These are phyloP conservation scores for Echiichthys vipera DNA, from an alignment of 2,797 vertebrate species.

Conservation along the genomic window DNA sequence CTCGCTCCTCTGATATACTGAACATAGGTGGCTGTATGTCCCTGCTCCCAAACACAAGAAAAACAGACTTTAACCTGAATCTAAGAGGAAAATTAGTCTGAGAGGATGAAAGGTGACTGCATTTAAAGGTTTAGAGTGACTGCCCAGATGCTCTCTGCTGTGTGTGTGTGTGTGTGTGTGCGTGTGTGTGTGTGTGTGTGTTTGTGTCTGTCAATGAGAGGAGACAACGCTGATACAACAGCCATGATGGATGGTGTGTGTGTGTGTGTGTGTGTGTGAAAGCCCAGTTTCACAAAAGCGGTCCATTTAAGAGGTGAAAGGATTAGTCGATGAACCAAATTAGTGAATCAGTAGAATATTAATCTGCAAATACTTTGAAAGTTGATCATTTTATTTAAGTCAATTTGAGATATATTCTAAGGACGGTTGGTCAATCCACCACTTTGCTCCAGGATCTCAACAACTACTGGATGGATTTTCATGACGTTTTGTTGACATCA, in stretches of 20 bases:
- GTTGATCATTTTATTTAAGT: no score
- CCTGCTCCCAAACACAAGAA: neutral
- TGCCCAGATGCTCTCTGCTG: constrained; percentile 18
- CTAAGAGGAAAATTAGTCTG: neutral
- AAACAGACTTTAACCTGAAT: neutral
- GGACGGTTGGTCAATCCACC: neutral
- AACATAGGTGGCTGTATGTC: neutral
- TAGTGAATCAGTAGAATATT: neutral
- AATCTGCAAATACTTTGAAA: no score
- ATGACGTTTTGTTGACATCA: neutral
- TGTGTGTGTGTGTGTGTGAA: neutral
- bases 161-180: no score
- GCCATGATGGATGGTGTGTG: constrained; percentile 36
- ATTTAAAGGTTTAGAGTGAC: constrained; percentile 2
- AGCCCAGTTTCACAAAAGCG: constrained; percentile 11
- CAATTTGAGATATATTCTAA: neutral
- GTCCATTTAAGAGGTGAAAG: constrained; percentile 13
- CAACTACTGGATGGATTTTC: neutral
- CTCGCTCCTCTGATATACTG: neutral
- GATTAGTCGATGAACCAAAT: neutral
- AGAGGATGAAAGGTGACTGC: neutral
- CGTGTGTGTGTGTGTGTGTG: constrained; percentile 15
- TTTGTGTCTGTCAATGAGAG: constrained; percentile 24
- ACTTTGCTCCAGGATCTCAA: neutral
- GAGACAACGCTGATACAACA: constrained; percentile 36